Percentiles rank a stretch among this genome's conserved stretches.
Evolutionary conservation across 2,888 invertebrate species (phyloP).

Genomic region (Lasioglossum pauxillum): DNA sequence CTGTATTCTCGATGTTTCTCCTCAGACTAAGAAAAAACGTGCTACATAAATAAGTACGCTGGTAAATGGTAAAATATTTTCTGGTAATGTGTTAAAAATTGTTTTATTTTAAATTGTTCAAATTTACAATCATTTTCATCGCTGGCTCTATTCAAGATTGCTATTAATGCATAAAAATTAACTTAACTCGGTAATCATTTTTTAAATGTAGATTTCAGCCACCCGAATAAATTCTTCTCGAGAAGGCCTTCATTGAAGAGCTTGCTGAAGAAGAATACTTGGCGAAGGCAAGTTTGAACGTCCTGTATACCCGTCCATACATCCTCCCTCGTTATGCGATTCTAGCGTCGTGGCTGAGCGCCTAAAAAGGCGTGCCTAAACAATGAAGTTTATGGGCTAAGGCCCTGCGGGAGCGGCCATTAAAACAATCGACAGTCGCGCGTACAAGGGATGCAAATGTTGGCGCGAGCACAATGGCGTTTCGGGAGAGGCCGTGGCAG

Average conservation of each 20-base stretch:
- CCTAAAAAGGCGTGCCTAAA: constrained; percentile 81
- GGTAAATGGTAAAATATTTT: not conserved
- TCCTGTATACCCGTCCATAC: constrained; percentile 27
- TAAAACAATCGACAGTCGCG: constrained; percentile 82
- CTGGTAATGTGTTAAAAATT: not conserved
- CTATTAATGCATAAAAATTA: not conserved
- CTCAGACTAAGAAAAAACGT: not conserved
- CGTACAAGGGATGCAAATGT: constrained; percentile 80
- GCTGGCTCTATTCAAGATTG: no score
- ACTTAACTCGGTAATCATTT: not conserved
- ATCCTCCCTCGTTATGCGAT: constrained; percentile 59
- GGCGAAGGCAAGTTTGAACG: constrained; percentile 8
- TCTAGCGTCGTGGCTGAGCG: constrained; percentile 43
- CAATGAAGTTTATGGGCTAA: constrained; percentile 83
- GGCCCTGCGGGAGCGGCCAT: constrained; percentile 75
- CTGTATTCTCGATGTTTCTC: not conserved
- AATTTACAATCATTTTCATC: not conserved
- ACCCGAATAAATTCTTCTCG: not conserved
- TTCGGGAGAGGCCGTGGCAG: constrained; percentile 77
- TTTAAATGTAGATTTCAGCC: not conserved
- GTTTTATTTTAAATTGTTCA: no score
- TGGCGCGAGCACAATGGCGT: constrained; percentile 80
- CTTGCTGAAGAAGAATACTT: not conserved
- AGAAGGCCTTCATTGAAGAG: not conserved
- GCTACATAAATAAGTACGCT: no score